These are phyloP conservation scores for Eupithecia pulchellata DNA, from an alignment of 2,888 invertebrate genomes.

Conservation along the genomic window DNA sequence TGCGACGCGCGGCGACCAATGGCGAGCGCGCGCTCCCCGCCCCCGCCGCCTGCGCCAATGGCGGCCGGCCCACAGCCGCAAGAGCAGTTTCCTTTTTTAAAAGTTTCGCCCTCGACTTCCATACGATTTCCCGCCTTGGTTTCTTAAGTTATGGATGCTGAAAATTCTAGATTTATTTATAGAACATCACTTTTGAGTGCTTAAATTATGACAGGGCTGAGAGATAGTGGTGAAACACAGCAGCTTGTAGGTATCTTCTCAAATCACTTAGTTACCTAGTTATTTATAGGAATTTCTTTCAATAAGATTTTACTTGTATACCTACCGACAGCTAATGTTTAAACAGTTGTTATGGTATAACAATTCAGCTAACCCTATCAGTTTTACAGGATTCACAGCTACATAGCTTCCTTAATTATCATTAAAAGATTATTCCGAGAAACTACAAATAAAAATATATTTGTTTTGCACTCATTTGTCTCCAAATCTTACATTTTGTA, in stretches of 20 bases:
- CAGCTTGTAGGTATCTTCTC: not conserved
- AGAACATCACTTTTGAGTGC: constrained; percentile 67
- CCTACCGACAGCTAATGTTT: not conserved
- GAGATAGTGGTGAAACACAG: not conserved
- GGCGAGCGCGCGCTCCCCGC: constrained; percentile 71
- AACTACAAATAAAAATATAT: not conserved
- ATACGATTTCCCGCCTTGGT: constrained; percentile 83
- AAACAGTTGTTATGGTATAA: not conserved
- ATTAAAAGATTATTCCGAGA: not conserved
- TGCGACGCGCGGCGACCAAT: constrained; percentile 74
- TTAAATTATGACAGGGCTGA: not conserved
- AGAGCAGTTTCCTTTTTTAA: constrained; percentile 84
- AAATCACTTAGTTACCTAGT: not conserved
- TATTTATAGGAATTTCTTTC: not conserved
- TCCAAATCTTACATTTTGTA: not conserved
- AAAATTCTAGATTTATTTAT: constrained; percentile 79
- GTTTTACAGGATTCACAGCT: not conserved
- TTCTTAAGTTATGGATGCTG: constrained; percentile 79
- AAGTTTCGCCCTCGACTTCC: constrained; percentile 83
- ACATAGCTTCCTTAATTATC: not conserved
- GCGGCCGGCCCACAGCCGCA: constrained; percentile 66
- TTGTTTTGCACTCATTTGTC: not conserved
- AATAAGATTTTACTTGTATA: not conserved
- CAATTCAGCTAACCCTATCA: not conserved
- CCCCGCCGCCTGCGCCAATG: constrained; percentile 75